A percentile compares a stretch with the other conserved stretches of the same genome.
Conservation (phyloP, 2,888 invertebrate genomes). For the Kuschelorhynchus macadamiae region DNA sequence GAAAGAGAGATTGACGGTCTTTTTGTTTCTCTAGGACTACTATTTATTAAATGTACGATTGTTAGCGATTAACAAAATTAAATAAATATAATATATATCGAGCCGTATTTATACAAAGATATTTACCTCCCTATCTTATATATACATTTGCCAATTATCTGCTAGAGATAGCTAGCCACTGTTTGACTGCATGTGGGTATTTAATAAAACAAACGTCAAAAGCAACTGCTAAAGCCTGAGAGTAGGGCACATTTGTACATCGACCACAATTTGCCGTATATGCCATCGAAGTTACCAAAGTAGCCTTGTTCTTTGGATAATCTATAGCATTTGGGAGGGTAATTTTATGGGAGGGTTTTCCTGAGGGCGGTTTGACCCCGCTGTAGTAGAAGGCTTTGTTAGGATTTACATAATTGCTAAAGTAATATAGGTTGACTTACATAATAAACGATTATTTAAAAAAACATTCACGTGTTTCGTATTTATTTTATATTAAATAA, state of each 20-base stretch:
- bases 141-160: constrained; percentile 17
- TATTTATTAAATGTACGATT: too few species aligned
- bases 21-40: too few species aligned
- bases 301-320: constrained; percentile 49
- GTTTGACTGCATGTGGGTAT: constrained; percentile 59
- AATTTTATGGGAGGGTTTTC: constrained; percentile 36
- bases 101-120: too few species aligned
- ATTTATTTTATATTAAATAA: too few species aligned
- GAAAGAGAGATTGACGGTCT: too few species aligned
- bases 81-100: too few species aligned
- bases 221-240: constrained; percentile 55
- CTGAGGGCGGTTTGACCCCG: constrained; percentile 14
- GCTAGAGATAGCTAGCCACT: constrained; percentile 48
- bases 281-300: constrained; percentile 48
- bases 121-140: too few species aligned
- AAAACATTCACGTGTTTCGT: too few species aligned
- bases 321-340: constrained; percentile 46
- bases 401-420: neutral
- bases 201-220: constrained; percentile 60
- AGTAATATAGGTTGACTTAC: too few species aligned
- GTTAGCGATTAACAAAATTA: too few species aligned
- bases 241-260: constrained; percentile 43
- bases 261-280: constrained; percentile 38
- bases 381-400: constrained; percentile 2
- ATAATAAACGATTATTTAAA: too few species aligned